Evolutionary conservation across 2,797 vertebrate genomes (phyloP).

Genomic region (Sylvilagus floridanus): DNA sequence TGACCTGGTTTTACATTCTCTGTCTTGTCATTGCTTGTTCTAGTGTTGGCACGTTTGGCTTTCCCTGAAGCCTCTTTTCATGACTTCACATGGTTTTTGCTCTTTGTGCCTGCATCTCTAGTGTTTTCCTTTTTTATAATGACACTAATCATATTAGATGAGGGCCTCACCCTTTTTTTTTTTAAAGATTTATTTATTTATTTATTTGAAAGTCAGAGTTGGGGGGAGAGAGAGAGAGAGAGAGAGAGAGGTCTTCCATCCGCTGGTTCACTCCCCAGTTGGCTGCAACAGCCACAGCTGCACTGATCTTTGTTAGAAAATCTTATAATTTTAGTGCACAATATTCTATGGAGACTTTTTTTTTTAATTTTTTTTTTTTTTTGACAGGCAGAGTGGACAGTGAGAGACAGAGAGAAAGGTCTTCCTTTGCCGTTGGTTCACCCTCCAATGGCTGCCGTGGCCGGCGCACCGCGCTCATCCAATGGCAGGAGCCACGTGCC

Average conservation of each 20-base stretch:
- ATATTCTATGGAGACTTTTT: not conserved
- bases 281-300: no score
- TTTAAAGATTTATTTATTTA: not conserved
- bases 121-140: not conserved
- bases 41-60: not conserved
- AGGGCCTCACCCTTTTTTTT: not conserved
- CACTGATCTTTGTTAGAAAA: not conserved
- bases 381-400: no score
- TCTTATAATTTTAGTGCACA: not conserved
- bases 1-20: not conserved
- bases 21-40: not conserved
- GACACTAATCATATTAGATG: not conserved
- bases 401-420: no score
- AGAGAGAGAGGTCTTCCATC: no score
- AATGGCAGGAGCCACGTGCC: no score
- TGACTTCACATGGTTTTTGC: not conserved
- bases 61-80: not conserved
- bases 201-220: not conserved
- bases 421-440: no score
- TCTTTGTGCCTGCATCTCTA: not conserved
- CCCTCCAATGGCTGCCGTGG: no score
- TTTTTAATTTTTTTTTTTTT: no score
- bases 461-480: no score
- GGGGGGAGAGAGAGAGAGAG: no score
- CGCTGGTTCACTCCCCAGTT: no score